phyloP scores from a whole-genome alignment of 2,888 invertebrate genomes.

The Orgyia antiqua region DNA sequence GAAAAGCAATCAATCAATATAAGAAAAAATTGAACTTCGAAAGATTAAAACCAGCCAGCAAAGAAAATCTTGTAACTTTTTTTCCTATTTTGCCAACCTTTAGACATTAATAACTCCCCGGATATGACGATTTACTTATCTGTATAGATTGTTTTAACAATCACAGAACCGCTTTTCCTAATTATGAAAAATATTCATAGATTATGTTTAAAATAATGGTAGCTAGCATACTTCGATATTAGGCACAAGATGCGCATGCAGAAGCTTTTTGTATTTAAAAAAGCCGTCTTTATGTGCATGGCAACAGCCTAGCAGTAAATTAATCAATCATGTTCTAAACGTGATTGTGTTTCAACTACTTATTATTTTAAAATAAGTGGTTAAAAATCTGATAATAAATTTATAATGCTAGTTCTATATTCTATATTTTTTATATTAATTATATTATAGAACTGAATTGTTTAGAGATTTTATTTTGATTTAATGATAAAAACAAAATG shows the following conservation, averaged over 20 bases:
- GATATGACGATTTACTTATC: neutral
- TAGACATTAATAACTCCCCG: too few relatives aligned
- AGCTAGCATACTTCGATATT: conserved; percentile 3
- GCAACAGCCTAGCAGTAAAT: neutral
- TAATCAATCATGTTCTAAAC: neutral
- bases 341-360: neutral
- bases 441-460: conserved; percentile 7
- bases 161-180: too few relatives aligned
- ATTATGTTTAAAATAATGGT: conserved; percentile 1
- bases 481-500: too few relatives aligned
- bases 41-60: too few relatives aligned
- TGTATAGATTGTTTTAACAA: conserved; percentile 6
- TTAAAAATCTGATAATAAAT: conserved; percentile 3
- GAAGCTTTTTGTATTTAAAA: neutral
- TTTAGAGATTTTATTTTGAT: too few relatives aligned
- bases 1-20: too few relatives aligned
- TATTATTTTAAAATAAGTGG: neutral
- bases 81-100: too few relatives aligned
- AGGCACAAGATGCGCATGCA: conserved; percentile 1
- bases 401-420: conserved; percentile 1
- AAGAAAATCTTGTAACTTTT: too few relatives aligned
- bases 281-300: neutral
- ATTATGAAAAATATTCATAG: too few relatives aligned
- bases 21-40: too few relatives aligned
- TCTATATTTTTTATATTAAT: conserved; percentile 2